Conservation (phyloP, 2,113 vertebrate species). For the Megaleporinus macrocephalus region DNA sequence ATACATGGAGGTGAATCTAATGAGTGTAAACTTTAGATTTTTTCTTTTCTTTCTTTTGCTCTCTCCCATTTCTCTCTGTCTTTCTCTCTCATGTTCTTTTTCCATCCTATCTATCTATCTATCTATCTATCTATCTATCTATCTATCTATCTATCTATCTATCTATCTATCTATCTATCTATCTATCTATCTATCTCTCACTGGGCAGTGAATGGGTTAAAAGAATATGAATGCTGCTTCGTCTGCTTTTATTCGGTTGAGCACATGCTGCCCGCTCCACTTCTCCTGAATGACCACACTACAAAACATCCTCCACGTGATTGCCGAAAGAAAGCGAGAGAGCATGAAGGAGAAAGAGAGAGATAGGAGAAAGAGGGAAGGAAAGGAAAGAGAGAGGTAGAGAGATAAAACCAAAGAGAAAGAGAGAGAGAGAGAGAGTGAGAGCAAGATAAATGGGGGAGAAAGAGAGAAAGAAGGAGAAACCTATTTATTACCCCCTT, state of each 20-base stretch:
- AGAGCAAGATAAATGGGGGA: too few species aligned
- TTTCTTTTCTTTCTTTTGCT: too few species aligned
- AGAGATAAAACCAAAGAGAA: not conserved
- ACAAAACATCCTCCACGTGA: conserved; percentile 14
- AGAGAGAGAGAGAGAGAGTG: not conserved
- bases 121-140: not conserved
- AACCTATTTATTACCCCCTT: too few species aligned
- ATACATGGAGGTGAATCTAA: too few species aligned
- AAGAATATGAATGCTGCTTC: not conserved
- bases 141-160: not conserved
- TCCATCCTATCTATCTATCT: not conserved
- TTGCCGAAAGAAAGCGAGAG: not conserved
- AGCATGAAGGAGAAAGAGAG: not conserved
- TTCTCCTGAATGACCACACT: not conserved
- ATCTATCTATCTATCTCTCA: not conserved
- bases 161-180: not conserved
- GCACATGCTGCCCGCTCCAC: not conserved
- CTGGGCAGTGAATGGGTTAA: not conserved
- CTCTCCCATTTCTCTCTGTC: too few species aligned
- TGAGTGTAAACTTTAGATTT: too few species aligned
- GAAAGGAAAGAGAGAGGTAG: not conserved
- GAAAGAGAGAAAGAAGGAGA: conserved; percentile 1
- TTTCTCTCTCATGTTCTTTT: too few species aligned
- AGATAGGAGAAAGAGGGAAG: not conserved
- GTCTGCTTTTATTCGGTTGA: not conserved